phyloP scores from a whole-genome alignment of 2,888 invertebrate genomes.

The Aspidapion aeneum region DNA sequence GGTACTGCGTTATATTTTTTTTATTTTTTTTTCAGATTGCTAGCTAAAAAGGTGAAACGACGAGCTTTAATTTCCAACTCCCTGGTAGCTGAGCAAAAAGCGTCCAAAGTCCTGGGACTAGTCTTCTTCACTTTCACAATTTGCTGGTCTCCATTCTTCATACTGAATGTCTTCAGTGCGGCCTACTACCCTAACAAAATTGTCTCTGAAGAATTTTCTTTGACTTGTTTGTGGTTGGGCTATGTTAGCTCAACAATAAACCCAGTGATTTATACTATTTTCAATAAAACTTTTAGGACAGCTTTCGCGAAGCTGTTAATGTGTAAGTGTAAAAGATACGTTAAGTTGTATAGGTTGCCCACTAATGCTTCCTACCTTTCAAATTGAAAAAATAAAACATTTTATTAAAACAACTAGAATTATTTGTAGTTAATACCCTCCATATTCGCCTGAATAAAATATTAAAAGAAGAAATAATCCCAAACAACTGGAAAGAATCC shows the following conservation, averaged over 20 bases:
- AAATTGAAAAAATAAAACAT: not conserved
- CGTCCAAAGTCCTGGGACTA: slow-evolving; percentile 86
- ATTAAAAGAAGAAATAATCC: no score
- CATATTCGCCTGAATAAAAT: no score
- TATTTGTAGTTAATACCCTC: no score
- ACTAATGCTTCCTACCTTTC: not conserved
- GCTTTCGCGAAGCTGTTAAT: slow-evolving; percentile 75
- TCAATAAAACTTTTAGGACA: slow-evolving; percentile 85
- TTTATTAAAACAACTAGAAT: no score
- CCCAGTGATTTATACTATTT: slow-evolving; percentile 91
- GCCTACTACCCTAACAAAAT: slow-evolving; percentile 79
- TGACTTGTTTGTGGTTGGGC: slow-evolving; percentile 87
- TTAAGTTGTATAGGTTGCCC: slow-evolving; percentile 10
- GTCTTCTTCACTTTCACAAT: slow-evolving; percentile 92
- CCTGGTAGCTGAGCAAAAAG: slow-evolving; percentile 91
- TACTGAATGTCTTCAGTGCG: slow-evolving; percentile 82
- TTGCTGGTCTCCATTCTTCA: slow-evolving; percentile 92
- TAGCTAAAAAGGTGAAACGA: slow-evolving; percentile 66
- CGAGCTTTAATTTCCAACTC: slow-evolving; percentile 73
- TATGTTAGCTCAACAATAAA: slow-evolving; percentile 92
- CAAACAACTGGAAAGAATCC: no score
- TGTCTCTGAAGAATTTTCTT: slow-evolving; percentile 71
- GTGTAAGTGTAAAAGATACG: slow-evolving; percentile 73
- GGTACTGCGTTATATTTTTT: no score
- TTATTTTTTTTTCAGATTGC: slow-evolving; percentile 53